phyloP scores from a whole-genome alignment of 37 sponge, comb jelly and placozoan species.

The Tethya wilhelma region DNA sequence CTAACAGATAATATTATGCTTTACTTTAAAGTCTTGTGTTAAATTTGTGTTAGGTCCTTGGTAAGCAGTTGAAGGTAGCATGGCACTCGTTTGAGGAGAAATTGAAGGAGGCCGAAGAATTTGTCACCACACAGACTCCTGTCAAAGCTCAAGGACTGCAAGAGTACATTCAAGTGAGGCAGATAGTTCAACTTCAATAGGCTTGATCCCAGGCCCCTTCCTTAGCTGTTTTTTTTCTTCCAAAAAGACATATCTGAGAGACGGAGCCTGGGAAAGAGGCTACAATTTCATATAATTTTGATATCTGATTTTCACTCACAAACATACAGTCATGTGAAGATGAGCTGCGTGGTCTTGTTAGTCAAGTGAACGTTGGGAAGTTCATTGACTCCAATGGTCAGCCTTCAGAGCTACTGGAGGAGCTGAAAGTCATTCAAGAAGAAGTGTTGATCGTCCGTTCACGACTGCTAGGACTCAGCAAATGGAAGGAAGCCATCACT shows the following conservation, averaged over 20 bases:
- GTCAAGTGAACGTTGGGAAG: constrained; percentile 3
- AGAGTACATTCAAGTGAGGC: constrained; percentile 64
- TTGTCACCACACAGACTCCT: constrained; percentile 76
- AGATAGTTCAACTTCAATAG: too few relatives aligned
- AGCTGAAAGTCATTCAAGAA: constrained; percentile 24
- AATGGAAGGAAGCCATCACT: constrained; percentile 78
- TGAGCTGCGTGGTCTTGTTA: constrained; percentile 20
- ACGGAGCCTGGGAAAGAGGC: too few relatives aligned
- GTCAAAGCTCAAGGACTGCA: constrained; percentile 74
- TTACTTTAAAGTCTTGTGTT: too few relatives aligned
- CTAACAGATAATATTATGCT: too few relatives aligned
- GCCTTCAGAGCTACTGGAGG: background rate
- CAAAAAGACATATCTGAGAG: too few relatives aligned
- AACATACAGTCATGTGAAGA: constrained; percentile 39
- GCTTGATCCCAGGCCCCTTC: too few relatives aligned
- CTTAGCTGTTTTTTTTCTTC: too few relatives aligned
- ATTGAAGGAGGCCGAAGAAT: constrained; percentile 41
- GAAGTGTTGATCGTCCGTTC: constrained; percentile 30
- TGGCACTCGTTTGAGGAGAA: constrained; percentile 53
- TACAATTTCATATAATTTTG: too few relatives aligned
- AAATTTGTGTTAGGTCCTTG: constrained; percentile 12
- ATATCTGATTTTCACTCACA: too few relatives aligned
- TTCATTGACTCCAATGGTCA: constrained; percentile 17
- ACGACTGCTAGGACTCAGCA: constrained; percentile 50
- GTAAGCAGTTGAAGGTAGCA: constrained; percentile 15